Percentiles rank a stretch among this genome's conserved stretches.
Evolutionary conservation across 2,113 vertebrate species (phyloP).

Genomic region (Albula goreensis): DNA sequence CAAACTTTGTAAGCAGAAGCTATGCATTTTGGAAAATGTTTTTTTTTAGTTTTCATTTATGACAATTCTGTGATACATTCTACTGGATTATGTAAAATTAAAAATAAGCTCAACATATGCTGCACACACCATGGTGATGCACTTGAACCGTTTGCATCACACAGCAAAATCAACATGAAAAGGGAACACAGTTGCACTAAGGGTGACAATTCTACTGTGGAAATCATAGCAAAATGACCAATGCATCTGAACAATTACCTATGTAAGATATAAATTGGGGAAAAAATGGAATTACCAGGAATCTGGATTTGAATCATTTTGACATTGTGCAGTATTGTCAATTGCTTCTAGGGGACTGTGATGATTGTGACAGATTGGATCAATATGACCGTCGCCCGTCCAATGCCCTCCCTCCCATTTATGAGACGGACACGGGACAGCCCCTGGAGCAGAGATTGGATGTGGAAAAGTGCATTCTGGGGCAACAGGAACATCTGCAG

Average conservation of each 20-base stretch:
- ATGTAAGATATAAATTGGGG: conserved; percentile 28
- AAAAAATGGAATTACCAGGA: conserved; percentile 35
- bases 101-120: not conserved
- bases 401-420: conserved; percentile 97
- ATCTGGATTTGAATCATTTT: conserved; percentile 71
- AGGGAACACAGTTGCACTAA: conserved; percentile 62
- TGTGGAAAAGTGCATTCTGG: conserved; percentile 71
- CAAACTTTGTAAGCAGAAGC: not conserved
- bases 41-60: conserved; percentile 25
- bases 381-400: conserved; percentile 91
- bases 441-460: conserved; percentile 82
- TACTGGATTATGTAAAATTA: not conserved
- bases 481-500: conserved; percentile 70
- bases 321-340: conserved; percentile 99
- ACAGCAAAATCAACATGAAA: conserved; percentile 22
- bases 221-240: conserved; percentile 13
- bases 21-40: not conserved
- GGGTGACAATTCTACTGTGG: conserved; percentile 49
- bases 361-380: conserved; percentile 96
- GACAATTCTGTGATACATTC: conserved; percentile 2
- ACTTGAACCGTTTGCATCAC: not conserved
- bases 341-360: conserved; percentile 99
- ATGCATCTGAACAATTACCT: conserved; percentile 30
- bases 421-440: conserved; percentile 90
- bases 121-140: not conserved